These are phyloP conservation scores for Sturmia bella DNA, from an alignment of 2,888 invertebrate species.

Conservation along the genomic window DNA sequence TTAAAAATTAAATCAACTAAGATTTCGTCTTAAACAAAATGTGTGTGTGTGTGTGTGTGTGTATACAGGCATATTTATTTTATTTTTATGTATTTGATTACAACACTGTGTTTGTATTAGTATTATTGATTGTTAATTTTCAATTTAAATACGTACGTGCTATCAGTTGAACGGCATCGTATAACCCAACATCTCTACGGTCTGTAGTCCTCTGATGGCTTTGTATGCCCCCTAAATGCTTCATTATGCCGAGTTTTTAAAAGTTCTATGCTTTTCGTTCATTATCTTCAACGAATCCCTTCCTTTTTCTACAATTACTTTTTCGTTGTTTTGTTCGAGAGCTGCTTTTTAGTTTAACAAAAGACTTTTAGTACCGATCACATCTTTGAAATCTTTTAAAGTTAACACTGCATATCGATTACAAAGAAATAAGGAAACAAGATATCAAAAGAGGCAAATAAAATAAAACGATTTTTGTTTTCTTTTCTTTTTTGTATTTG, in stretches of 20 bases:
- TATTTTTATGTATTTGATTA: too few relatives aligned
- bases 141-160: slow-evolving; percentile 38
- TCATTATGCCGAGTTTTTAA: slow-evolving; percentile 5
- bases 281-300: slow-evolving; percentile 43
- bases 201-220: background rate
- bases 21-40: slow-evolving; percentile 19
- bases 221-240: slow-evolving; percentile 34
- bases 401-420: slow-evolving; percentile 70
- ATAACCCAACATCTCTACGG: slow-evolving; percentile 4
- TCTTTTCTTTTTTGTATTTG: background rate
- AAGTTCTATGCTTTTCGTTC: slow-evolving; percentile 37
- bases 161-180: slow-evolving; percentile 66
- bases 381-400: slow-evolving; percentile 65
- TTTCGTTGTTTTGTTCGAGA: background rate
- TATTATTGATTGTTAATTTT: slow-evolving; percentile 66
- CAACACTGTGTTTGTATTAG: slow-evolving; percentile 23
- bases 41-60: background rate
- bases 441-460: slow-evolving; percentile 13
- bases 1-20: slow-evolving; percentile 6
- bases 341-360: slow-evolving; percentile 2
- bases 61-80: background rate
- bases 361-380: slow-evolving; percentile 11
- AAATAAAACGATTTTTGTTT: background rate
- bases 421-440: slow-evolving; percentile 42
- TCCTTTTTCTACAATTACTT: slow-evolving; percentile 4